phyloP scores from a whole-genome alignment of 2,888 invertebrate species.

The Ochropacha duplaris region DNA sequence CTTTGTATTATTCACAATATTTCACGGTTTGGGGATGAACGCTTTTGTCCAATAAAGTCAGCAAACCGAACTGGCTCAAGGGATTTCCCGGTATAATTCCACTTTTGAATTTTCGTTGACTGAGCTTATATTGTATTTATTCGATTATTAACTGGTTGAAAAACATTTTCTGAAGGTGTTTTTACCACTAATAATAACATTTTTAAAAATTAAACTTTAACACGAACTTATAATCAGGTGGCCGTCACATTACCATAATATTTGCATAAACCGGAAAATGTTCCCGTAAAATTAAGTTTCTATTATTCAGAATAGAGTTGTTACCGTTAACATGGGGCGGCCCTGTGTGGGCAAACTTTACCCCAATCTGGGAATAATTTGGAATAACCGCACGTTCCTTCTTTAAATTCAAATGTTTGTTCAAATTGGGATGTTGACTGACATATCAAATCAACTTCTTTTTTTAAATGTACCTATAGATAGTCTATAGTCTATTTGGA shows the following conservation, averaged over 20 bases:
- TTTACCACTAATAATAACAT: constrained; percentile 13
- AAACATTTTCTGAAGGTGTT: too few relatives aligned
- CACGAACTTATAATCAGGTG: background rate
- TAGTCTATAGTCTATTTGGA: too few relatives aligned
- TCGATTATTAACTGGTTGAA: too few relatives aligned
- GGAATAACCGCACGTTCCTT: background rate
- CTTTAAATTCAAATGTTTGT: background rate
- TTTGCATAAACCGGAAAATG: constrained; percentile 32
- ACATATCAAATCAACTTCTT: too few relatives aligned
- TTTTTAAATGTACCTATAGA: too few relatives aligned
- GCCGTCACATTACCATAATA: constrained; percentile 21
- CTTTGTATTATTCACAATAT: constrained; percentile 12
- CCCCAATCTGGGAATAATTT: background rate
- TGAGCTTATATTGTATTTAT: background rate
- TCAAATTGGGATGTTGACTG: too few relatives aligned
- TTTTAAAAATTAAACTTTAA: constrained; percentile 7
- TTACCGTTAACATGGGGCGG: constrained; percentile 8
- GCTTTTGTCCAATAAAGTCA: background rate
- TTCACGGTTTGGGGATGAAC: constrained; percentile 17
- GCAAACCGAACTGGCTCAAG: background rate
- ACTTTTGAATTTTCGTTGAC: background rate
- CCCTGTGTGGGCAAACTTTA: background rate
- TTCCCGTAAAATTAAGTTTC: constrained; percentile 31
- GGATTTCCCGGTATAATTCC: background rate
- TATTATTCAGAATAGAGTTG: constrained; percentile 27